These are phyloP conservation scores for Palaemon carinicauda DNA, from an alignment of 1,140 invertebrate genomes.

Conservation along the genomic window DNA sequence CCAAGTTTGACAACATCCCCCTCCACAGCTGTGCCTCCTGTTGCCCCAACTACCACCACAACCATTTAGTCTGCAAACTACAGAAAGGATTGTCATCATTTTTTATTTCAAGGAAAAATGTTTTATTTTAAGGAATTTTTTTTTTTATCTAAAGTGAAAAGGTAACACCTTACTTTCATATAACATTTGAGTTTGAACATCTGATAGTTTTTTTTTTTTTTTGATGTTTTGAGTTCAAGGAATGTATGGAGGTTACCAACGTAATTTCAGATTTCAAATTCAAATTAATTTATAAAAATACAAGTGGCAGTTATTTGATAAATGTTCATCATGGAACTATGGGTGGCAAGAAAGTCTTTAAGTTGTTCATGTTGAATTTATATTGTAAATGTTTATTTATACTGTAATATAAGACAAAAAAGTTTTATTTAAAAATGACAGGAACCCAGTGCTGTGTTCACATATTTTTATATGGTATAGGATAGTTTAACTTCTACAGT, in stretches of 20 bases:
- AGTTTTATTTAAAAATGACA: no score
- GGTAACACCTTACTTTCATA: neutral
- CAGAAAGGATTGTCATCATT: no score
- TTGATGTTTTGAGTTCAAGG: neutral
- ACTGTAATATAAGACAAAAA: no score
- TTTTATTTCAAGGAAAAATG: no score
- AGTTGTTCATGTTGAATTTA: no score
- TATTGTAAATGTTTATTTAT: no score
- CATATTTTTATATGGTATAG: no score
- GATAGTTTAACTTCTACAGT: no score
- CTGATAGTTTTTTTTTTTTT: neutral
- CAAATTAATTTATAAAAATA: neutral
- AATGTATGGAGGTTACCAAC: neutral
- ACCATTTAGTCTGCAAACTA: neutral
- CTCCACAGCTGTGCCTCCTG: neutral
- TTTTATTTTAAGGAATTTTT: no score
- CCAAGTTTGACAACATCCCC: neutral
- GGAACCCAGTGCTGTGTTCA: no score
- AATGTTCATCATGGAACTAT: neutral
- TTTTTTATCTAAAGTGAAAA: neutral
- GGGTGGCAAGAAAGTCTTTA: no score
- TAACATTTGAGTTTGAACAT: neutral
- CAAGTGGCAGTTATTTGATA: neutral
- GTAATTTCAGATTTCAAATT: neutral
- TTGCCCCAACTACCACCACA: conserved; percentile 3